Conservation (phyloP, 23 tunicate genomes). For the Corella eumyota region DNA sequence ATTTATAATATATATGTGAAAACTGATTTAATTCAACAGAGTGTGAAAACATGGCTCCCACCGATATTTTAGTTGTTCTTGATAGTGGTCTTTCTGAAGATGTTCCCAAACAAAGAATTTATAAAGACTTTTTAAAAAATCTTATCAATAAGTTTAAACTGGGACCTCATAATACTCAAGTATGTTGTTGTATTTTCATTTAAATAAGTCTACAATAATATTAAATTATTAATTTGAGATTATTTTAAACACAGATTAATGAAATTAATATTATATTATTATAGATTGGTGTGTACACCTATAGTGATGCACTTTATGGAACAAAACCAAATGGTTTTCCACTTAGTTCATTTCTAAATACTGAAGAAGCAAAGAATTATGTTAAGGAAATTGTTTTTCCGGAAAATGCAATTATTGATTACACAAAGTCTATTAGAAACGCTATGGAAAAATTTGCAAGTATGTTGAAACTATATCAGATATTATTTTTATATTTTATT, state of each 20-base stretch:
- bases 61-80: constrained; percentile 33
- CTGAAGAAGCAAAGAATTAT: constrained; percentile 1
- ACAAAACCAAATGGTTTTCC: constrained; percentile 12
- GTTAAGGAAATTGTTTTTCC: constrained; percentile 5
- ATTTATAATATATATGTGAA: too few species aligned
- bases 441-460: too few species aligned
- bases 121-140: constrained; percentile 6
- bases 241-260: too few species aligned
- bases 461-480: too few species aligned
- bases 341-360: background rate
- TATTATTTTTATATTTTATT: too few species aligned
- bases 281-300: constrained; percentile 10
- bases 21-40: too few species aligned
- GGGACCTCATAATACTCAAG: constrained; percentile 11
- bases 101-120: too few species aligned
- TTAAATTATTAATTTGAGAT: too few species aligned
- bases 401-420: background rate
- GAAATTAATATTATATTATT: background rate
- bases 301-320: constrained; percentile 7
- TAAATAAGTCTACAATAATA: too few species aligned
- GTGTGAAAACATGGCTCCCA: constrained; percentile 36
- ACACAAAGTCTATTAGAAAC: too few species aligned
- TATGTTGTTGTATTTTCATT: background rate
- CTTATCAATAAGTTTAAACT: constrained; percentile 1
- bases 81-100: constrained; percentile 10